Evolutionary conservation across 2,113 vertebrate genomes (phyloP).

Genomic region (Trematocara unimaculatum): DNA sequence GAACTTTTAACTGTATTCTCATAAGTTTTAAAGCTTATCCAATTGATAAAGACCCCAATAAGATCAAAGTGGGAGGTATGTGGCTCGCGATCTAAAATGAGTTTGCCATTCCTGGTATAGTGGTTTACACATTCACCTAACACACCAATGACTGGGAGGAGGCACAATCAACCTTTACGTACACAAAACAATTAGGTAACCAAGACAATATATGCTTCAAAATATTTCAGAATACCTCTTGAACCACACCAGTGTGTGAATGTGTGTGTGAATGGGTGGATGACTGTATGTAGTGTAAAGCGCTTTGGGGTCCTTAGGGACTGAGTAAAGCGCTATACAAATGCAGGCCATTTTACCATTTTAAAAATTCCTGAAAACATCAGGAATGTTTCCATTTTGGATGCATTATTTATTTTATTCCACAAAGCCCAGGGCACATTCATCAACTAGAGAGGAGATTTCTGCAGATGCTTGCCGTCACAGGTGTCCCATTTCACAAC

Average conservation of each 20-base stretch:
- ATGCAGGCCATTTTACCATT: neutral
- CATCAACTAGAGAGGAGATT: neutral
- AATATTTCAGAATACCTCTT: neutral
- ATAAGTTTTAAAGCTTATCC: neutral
- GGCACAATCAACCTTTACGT: neutral
- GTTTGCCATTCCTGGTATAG: neutral
- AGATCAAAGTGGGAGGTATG: neutral
- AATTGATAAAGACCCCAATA: neutral
- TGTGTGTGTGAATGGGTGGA: too few species aligned
- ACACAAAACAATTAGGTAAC: neutral
- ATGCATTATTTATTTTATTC: neutral
- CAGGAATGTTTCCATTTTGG: neutral
- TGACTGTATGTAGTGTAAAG: too few species aligned
- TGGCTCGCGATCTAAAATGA: neutral
- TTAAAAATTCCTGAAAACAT: neutral
- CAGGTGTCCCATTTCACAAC: neutral
- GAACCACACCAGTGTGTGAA: neutral
- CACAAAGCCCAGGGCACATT: neutral
- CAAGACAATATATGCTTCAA: neutral
- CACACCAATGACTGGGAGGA: neutral
- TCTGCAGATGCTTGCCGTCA: neutral
- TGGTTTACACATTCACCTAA: neutral
- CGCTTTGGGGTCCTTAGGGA: too few species aligned
- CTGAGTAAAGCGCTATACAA: too few species aligned
- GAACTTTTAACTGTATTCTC: neutral